These are phyloP conservation scores for Pseudococcus viburni DNA, from an alignment of 2,888 invertebrate genomes.

Conservation along the genomic window DNA sequence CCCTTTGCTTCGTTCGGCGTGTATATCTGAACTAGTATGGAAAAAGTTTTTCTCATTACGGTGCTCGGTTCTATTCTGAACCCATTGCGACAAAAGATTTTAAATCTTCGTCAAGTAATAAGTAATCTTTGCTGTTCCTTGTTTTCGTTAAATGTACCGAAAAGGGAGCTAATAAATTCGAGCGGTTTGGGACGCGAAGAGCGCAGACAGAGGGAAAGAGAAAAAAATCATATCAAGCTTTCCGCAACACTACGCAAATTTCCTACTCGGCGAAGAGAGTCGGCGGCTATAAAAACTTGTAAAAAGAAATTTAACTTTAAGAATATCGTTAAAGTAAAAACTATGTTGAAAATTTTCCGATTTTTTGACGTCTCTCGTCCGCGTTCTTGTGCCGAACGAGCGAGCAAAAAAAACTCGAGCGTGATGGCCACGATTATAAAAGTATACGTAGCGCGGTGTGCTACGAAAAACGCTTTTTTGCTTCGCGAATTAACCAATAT, in stretches of 20 bases:
- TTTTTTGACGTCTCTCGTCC: neutral
- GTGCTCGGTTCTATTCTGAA: neutral
- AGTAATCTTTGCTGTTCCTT: constrained; percentile 54
- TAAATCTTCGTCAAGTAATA: constrained; percentile 55
- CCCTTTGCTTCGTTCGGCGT: too few species aligned
- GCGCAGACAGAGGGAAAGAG: neutral
- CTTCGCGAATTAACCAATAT: constrained; percentile 18
- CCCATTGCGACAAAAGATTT: constrained; percentile 49
- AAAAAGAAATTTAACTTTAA: constrained; percentile 55
- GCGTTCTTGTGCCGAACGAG: neutral
- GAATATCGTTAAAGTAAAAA: constrained; percentile 28
- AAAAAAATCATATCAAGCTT: constrained; percentile 56
- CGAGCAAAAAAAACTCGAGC: neutral
- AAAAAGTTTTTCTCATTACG: constrained; percentile 54
- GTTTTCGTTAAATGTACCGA: constrained; percentile 59
- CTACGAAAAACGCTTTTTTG: neutral
- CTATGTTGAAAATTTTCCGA: constrained; percentile 28
- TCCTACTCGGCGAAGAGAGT: neutral
- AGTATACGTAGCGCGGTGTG: neutral
- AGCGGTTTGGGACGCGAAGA: constrained; percentile 2
- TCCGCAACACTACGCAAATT: constrained; percentile 61
- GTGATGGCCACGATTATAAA: neutral
- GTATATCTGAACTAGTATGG: constrained; percentile 41
- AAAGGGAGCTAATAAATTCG: constrained; percentile 53
- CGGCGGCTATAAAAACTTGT: constrained; percentile 42